phyloP scores from a whole-genome alignment of 2,888 invertebrate genomes.

The Aleiodes leptofemur region DNA sequence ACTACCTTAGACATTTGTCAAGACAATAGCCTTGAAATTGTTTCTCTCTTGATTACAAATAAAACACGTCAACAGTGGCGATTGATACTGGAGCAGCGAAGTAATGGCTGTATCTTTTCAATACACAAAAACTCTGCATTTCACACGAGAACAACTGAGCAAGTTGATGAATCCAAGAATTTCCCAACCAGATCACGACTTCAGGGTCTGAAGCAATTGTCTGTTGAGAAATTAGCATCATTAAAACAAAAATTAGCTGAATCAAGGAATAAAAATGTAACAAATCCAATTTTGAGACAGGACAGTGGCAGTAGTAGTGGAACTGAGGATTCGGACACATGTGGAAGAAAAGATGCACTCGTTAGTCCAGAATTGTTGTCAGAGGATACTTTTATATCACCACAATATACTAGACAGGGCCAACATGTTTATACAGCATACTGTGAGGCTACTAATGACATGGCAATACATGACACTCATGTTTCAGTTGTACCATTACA shows the following conservation, averaged over 20 bases:
- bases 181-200: constrained; percentile 77
- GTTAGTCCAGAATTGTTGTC: constrained; percentile 63
- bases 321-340: constrained; percentile 62
- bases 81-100: constrained; percentile 86
- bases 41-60: constrained; percentile 83
- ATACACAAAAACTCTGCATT: constrained; percentile 58
- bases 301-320: constrained; percentile 60
- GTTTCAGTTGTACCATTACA: constrained; percentile 82
- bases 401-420: constrained; percentile 79
- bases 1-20: constrained; percentile 82
- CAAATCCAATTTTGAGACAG: constrained; percentile 46
- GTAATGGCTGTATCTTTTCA: constrained; percentile 85
- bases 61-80: constrained; percentile 88
- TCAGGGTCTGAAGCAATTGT: constrained; percentile 81
- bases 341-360: constrained; percentile 58
- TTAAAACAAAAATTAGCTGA: constrained; percentile 81
- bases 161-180: constrained; percentile 67
- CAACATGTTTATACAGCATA: constrained; percentile 79
- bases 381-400: constrained; percentile 77
- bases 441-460: constrained; percentile 77
- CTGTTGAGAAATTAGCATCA: constrained; percentile 82
- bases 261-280: constrained; percentile 72
- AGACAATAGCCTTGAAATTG: constrained; percentile 82
- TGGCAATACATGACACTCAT: constrained; percentile 82
- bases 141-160: constrained; percentile 56